phyloP scores from a whole-genome alignment of 2,113 vertebrate species.

The Cephalopholis sonnerati region DNA sequence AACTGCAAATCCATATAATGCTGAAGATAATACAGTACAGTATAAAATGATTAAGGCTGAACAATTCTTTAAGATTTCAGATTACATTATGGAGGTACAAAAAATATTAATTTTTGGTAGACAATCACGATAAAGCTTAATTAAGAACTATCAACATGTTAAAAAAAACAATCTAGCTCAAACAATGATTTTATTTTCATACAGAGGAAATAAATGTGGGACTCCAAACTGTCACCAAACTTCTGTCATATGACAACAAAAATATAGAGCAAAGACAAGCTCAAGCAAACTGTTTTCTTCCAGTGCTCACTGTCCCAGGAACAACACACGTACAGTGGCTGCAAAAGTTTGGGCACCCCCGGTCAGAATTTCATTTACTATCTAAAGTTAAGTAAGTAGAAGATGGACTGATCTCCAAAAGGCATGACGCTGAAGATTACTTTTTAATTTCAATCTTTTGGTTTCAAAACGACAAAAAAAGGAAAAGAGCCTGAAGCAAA shows the following conservation, averaged over 20 bases:
- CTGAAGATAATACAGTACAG: slow-evolving; percentile 42
- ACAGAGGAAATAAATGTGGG: slow-evolving; percentile 5
- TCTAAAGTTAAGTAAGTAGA: no score
- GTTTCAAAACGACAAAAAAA: no score
- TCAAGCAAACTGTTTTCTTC: slow-evolving; percentile 7
- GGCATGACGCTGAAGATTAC: no score
- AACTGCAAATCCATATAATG: not conserved
- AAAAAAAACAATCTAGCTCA: slow-evolving; percentile 21
- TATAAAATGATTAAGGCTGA: slow-evolving; percentile 54
- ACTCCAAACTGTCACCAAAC: not conserved
- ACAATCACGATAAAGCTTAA: slow-evolving; percentile 39
- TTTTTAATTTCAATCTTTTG: no score
- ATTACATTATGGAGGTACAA: slow-evolving; percentile 49
- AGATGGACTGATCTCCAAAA: no score
- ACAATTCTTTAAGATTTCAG: slow-evolving; percentile 37
- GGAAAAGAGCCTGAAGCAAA: no score
- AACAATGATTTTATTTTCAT: slow-evolving; percentile 37
- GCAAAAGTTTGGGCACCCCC: no score
- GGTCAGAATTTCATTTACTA: no score
- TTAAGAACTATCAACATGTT: slow-evolving; percentile 60
- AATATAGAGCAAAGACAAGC: not conserved
- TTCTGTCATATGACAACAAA: slow-evolving; percentile 8
- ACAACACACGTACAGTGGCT: not conserved
- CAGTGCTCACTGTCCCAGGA: slow-evolving; percentile 37
- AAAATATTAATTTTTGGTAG: slow-evolving; percentile 46